Percentiles rank a stretch among this genome's conserved stretches.
phyloP scores from a whole-genome alignment of 30 jellyfish, hydroid and myxozoan genomes.

The Clytia hemisphaerica region DNA sequence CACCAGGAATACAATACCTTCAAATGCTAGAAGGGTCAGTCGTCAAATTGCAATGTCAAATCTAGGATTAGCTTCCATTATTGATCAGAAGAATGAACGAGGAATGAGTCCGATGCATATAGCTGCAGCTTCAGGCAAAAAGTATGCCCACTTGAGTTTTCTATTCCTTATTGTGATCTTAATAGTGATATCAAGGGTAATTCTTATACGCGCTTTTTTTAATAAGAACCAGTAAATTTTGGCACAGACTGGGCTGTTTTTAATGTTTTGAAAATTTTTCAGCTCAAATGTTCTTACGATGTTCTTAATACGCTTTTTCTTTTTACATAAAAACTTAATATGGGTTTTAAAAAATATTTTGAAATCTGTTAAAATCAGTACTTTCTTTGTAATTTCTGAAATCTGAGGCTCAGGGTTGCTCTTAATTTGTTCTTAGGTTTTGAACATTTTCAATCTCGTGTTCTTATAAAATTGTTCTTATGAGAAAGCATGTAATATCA shows the following conservation, averaged over 20 bases:
- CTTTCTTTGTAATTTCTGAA: no score
- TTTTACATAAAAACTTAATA: no score
- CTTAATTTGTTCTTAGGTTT: no score
- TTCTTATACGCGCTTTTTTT: neutral
- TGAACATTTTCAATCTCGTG: no score
- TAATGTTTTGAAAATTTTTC: neutral
- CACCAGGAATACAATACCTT: slow-evolving; percentile 18
- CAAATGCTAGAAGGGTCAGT: slow-evolving; percentile 55
- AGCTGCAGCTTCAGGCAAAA: slow-evolving; percentile 82
- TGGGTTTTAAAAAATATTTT: no score
- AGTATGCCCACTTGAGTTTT: slow-evolving; percentile 24
- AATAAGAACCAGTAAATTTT: no score
- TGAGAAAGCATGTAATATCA: no score
- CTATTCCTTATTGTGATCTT: neutral
- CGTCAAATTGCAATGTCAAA: slow-evolving; percentile 30
- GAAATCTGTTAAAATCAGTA: no score
- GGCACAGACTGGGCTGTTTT: no score
- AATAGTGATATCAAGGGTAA: neutral
- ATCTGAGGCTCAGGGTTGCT: no score
- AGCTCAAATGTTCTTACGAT: neutral
- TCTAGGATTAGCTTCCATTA: slow-evolving; percentile 60
- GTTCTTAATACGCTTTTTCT: neutral
- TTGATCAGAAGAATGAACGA: slow-evolving; percentile 74
- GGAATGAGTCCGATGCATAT: slow-evolving; percentile 70
- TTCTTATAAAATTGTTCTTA: no score